These are phyloP conservation scores for Procapra przewalskii DNA, from an alignment of 2,113 vertebrate species.

Conservation along the genomic window DNA sequence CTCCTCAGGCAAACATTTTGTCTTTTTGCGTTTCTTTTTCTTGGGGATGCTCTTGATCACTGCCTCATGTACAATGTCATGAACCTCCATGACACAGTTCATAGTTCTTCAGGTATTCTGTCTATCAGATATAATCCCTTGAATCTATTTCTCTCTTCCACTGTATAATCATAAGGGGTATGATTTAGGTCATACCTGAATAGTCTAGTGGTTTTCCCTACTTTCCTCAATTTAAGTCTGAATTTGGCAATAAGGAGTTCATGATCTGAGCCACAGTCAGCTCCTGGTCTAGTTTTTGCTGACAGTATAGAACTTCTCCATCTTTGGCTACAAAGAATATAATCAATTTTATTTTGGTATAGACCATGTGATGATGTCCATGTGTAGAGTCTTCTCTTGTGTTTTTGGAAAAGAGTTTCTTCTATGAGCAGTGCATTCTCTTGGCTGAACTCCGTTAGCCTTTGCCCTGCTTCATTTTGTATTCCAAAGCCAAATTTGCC, in stretches of 20 bases:
- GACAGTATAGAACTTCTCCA: not conserved
- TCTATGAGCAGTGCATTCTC: not conserved
- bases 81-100: not conserved
- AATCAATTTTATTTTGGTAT: not conserved
- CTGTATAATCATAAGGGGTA: not conserved
- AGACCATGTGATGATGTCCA: not conserved
- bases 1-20: not conserved
- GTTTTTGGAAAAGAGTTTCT: not conserved
- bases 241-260: not conserved
- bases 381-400: not conserved
- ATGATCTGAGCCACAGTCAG: not conserved
- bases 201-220: not conserved
- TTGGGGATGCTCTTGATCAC: not conserved
- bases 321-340: not conserved
- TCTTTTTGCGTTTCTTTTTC: not conserved
- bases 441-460: not conserved
- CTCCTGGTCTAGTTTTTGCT: not conserved
- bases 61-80: not conserved
- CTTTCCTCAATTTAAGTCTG: not conserved
- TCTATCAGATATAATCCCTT: not conserved
- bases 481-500: not conserved
- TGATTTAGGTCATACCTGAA: not conserved
- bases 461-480: not conserved
- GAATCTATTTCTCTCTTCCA: not conserved
- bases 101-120: not conserved